Percentiles rank a stretch among this genome's conserved stretches.
These are phyloP conservation scores for Drosophila nigritarsus DNA, from an alignment of 2,888 invertebrate genomes.

Conservation along the genomic window DNA sequence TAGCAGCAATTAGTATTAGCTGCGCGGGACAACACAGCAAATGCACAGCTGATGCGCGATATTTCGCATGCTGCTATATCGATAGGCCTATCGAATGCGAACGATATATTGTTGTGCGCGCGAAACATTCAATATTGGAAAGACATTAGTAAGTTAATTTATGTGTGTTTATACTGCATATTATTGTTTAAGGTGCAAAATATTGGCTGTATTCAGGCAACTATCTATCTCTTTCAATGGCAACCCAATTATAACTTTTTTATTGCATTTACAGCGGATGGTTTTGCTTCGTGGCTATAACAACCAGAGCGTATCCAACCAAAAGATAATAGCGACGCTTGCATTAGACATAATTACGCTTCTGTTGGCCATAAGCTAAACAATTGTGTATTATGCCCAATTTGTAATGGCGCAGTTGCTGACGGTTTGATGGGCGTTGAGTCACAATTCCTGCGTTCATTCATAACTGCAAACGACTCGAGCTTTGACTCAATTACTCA, in stretches of 20 bases:
- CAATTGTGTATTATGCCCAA: slow-evolving; percentile 30
- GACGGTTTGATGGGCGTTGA: slow-evolving; percentile 11
- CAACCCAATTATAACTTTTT: slow-evolving; percentile 7
- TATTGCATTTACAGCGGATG: slow-evolving; percentile 6
- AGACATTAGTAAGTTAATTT: neutral
- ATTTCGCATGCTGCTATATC: slow-evolving; percentile 9
- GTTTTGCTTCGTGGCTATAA: neutral
- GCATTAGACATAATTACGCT: slow-evolving; percentile 38
- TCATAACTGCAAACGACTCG: slow-evolving; percentile 22
- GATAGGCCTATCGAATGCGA: neutral
- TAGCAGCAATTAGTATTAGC: slow-evolving; percentile 8
- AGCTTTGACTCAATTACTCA: slow-evolving; percentile 44
- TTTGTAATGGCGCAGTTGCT: slow-evolving; percentile 33
- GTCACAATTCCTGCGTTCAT: slow-evolving; percentile 31
- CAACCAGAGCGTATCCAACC: slow-evolving; percentile 19
- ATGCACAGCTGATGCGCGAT: slow-evolving; percentile 30
- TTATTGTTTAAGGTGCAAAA: neutral
- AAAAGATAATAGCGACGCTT: slow-evolving; percentile 32
- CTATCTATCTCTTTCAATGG: neutral
- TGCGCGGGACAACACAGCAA: neutral
- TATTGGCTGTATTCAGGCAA: neutral
- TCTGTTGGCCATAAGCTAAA: slow-evolving; percentile 30
- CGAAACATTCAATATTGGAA: neutral
- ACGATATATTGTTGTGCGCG: neutral
- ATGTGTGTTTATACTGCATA: neutral